Evolutionary conservation across 2,888 invertebrate species (phyloP), one percentile per base, ranked within the genome.

Genomic region (Drosophila flavopinicola): DNA sequence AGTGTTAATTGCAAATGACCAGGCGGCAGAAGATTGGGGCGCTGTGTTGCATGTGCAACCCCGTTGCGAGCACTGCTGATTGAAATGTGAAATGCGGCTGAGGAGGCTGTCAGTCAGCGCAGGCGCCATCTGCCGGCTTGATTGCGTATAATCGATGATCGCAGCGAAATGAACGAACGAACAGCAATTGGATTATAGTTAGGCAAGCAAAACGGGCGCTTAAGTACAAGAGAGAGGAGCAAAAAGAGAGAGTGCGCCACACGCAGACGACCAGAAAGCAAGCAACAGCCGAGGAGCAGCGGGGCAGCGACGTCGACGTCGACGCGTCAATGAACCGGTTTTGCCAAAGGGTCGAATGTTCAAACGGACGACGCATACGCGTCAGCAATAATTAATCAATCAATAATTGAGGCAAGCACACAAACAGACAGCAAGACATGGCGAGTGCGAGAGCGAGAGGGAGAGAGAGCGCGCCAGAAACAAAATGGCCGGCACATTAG

Each of bases 301-400:
- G n/a, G 2, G 11, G 52, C 63, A 48, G 57, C 53, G 37, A 35
- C 53, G 51, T n/a, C 15, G 33, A 48, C 63, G 45, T 7, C 38
- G 13, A 17, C 42, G 32, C 66, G 74, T 63, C 67, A 73, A 66
- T 63, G 86, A 82, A 82, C 80, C 80, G 80, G 80, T 82, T 82
- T 80, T 39, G 20, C 20, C 71, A 56, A 85, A 85, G 86, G 83
- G 86, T 85, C 78, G 86, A 64, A 75, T 65, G 72, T 70, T 53
- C 61, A 45, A 68, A 60, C 66, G 66, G 66, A 64, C 70, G 64
- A 64, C 60, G 66, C 84, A 84, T 80, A 88, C 88, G 90, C 89
- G 90, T 89, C 88, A 87, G 86, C 88, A 89, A 89, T 89, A 89
- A 90, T 89, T 89, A 89, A 89, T 90, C 90, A 89, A 89, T 88